A percentile compares a stretch with the other conserved stretches of the same genome.
phyloP scores from a whole-genome alignment of 1,140 invertebrate species.

The Dufourea novaeangliae region DNA sequence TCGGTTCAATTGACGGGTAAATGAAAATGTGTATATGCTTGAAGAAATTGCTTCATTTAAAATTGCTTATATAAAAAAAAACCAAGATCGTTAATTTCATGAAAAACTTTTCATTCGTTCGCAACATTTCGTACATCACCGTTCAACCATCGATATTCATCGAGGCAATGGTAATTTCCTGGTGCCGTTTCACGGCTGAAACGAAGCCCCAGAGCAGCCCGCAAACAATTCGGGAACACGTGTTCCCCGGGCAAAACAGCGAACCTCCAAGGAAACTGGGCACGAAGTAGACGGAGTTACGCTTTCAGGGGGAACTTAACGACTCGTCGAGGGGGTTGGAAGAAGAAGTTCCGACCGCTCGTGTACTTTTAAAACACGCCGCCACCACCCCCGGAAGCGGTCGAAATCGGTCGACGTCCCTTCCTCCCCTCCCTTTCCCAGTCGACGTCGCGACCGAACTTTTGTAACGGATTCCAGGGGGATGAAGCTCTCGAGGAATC shows the following conservation, averaged over 20 bases:
- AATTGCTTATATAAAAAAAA: too few relatives aligned
- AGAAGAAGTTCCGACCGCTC: constrained; percentile 4
- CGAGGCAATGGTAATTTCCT: neutral
- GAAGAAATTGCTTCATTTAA: too few relatives aligned
- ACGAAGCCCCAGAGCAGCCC: neutral
- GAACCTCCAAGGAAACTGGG: too few relatives aligned
- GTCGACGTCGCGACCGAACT: constrained; percentile 20
- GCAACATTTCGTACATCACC: too few relatives aligned
- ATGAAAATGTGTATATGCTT: too few relatives aligned
- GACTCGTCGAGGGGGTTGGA: neutral
- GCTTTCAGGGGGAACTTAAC: constrained; percentile 28
- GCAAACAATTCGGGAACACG: neutral
- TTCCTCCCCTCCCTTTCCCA: neutral
- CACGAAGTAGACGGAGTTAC: constrained; percentile 1
- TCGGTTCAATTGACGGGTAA: too few relatives aligned
- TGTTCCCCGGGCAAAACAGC: constrained; percentile 19
- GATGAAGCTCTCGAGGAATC: constrained; percentile 39
- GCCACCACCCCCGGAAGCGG: neutral
- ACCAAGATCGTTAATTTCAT: too few relatives aligned
- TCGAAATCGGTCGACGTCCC: constrained; percentile 40
- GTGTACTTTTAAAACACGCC: constrained; percentile 39
- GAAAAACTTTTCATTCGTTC: too few relatives aligned
- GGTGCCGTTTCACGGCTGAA: neutral
- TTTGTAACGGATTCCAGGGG: constrained; percentile 35
- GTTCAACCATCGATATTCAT: too few relatives aligned